A percentile compares a stretch with the other conserved stretches of the same genome.
These are phyloP conservation scores for Phasia obesa DNA, from an alignment of 2,888 invertebrate genomes.

Conservation along the genomic window DNA sequence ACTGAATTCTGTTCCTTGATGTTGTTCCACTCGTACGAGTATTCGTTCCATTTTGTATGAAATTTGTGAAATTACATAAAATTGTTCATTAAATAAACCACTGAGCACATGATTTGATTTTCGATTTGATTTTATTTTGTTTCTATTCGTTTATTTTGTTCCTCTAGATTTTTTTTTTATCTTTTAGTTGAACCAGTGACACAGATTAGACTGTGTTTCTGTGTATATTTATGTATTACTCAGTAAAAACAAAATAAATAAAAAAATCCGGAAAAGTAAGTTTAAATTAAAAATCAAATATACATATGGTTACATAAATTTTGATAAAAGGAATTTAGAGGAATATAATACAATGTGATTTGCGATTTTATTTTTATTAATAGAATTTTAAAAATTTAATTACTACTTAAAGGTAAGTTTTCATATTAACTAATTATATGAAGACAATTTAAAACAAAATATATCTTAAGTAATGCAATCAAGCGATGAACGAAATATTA, in stretches of 20 bases:
- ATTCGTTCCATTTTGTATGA: conserved; percentile 12
- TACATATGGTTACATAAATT: not conserved
- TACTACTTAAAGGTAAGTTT: too few relatives aligned
- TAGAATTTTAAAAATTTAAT: conserved; percentile 19
- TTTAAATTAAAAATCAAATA: conserved; percentile 9
- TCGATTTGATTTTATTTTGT: conserved; percentile 69
- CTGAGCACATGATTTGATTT: conserved; percentile 79
- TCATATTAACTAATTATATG: too few relatives aligned
- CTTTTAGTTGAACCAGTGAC: conserved; percentile 41
- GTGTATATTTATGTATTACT: not conserved
- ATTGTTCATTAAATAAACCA: conserved; percentile 81
- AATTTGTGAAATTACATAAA: conserved; percentile 54
- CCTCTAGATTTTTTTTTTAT: conserved; percentile 17
- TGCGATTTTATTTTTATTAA: conserved; percentile 17
- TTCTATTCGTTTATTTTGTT: conserved; percentile 51
- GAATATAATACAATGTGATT: conserved; percentile 1
- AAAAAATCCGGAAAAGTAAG: conserved; percentile 11
- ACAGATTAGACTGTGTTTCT: conserved; percentile 34
- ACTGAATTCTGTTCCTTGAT: conserved; percentile 28
- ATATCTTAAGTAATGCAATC: too few relatives aligned
- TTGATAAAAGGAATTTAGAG: not conserved
- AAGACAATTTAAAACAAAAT: too few relatives aligned
- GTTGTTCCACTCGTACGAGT: conserved; percentile 13
- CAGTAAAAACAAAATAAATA: not conserved
- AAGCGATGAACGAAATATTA: too few relatives aligned